Percentiles rank a stretch among this genome's conserved stretches.
These are phyloP conservation scores for Polylopha cassiicola DNA, from an alignment of 2,888 invertebrate genomes.

Conservation along the genomic window DNA sequence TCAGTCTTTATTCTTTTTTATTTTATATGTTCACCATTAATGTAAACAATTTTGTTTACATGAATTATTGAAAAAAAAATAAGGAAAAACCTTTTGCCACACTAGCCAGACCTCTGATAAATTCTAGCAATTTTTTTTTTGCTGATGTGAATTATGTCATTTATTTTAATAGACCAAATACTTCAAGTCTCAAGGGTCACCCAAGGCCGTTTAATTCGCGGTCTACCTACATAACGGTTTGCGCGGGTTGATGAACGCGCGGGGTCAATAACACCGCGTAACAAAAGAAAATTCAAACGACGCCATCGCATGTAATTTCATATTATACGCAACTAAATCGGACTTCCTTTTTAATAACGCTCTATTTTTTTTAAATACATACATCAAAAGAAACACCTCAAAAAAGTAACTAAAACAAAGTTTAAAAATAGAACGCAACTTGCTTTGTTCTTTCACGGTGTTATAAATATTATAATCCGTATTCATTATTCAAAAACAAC, in stretches of 20 bases:
- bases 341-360: too few species aligned
- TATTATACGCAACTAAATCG: conserved; percentile 30
- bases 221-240: conserved; percentile 46
- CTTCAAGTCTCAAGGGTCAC: conserved; percentile 24
- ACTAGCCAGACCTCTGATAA: too few species aligned
- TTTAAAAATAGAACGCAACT: conserved; percentile 41
- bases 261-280: conserved; percentile 49
- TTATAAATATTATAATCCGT: conserved; percentile 9
- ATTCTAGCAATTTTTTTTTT: neutral
- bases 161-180: conserved; percentile 12
- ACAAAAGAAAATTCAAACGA: conserved; percentile 40
- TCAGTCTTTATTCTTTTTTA: too few species aligned
- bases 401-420: conserved; percentile 27
- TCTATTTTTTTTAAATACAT: conserved; percentile 26
- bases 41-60: too few species aligned
- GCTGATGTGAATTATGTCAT: neutral
- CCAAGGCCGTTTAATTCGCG: conserved; percentile 31
- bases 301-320: conserved; percentile 26
- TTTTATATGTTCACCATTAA: too few species aligned
- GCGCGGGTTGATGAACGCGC: conserved; percentile 44
- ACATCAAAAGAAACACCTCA: conserved; percentile 27
- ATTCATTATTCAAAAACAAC: neutral
- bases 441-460: conserved; percentile 27
- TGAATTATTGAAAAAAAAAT: too few species aligned
- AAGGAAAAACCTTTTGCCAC: too few species aligned